Evolutionary conservation across 1,140 invertebrate genomes (phyloP), one percentile per base, ranked within the genome.

Genomic region (Drosophila watanabei): DNA sequence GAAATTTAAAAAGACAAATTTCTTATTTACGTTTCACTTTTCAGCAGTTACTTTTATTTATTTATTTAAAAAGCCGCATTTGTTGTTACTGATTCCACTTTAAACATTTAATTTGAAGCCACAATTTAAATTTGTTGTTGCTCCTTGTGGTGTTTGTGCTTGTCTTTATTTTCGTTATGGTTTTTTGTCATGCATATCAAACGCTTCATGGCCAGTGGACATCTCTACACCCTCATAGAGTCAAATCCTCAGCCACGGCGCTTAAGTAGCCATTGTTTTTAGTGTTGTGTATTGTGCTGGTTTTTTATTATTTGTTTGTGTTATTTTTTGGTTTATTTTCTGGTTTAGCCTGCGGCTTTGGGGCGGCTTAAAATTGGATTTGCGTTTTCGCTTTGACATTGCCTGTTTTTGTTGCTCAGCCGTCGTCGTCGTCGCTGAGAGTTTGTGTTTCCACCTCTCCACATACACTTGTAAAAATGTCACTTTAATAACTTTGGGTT

Each of bases 331-430:
- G 61, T 84, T 70, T 73, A 76, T 52, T 79, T 77, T 72, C 71
- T 78, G 66, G 63, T 77, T 88, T 68, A 52, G 66, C 85, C 79
- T 90, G 85, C 68, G 85, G 85, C 85, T 89, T 89, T 82, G 86
- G 78, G 61, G 64, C 64, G 65, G 86, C 86, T 89, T 90, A 90
- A 89, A 89, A 89, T 89, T 90, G 82, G 86, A 89, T 89, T 89
- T 89, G 79, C 79, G 69, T 89, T 89, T 86, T 62, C 68, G 77
- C 69, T 80, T 89, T 84, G 80, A 82, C 75, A 82, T 77, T 30
- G 66, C 73, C 49, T 59, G 61, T 80, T 82, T 49, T 59, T 76
- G 43, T 57, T 56, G 30, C 66, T 70, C 61, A 80, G 52, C 52
- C 76, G 18, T 37, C 52, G 52, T 16, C 33, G 20, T 28, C 10